A percentile compares a stretch with the other conserved stretches of the same genome.
These are phyloP conservation scores for Electrona antarctica DNA, from an alignment of 2,113 vertebrate genomes.

Conservation along the genomic window DNA sequence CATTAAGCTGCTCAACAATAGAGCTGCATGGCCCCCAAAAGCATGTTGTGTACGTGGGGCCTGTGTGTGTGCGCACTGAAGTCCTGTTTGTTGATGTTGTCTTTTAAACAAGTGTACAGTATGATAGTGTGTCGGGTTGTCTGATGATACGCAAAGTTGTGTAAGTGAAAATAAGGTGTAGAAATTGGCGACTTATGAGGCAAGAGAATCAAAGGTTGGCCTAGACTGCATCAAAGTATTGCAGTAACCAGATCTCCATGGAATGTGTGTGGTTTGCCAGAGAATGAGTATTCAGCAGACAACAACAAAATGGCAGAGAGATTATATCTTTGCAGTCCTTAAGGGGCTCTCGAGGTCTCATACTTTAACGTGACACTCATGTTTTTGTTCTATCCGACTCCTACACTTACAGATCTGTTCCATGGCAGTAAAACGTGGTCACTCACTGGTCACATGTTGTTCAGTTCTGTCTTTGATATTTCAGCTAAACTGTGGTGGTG, in stretches of 20 bases:
- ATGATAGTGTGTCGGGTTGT: neutral
- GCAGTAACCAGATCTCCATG: slow-evolving; percentile 22
- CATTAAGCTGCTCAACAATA: slow-evolving; percentile 58
- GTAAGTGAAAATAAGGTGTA: neutral
- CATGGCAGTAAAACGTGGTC: no score
- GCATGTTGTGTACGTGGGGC: neutral
- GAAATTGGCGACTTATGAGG: neutral
- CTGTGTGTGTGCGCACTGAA: slow-evolving; percentile 12
- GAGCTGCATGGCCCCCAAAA: slow-evolving; percentile 1
- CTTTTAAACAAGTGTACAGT: slow-evolving; percentile 1
- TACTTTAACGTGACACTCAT: no score
- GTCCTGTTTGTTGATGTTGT: slow-evolving; percentile 7
- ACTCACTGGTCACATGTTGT: no score
- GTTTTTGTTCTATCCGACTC: no score
- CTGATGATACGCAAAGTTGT: neutral
- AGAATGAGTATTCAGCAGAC: slow-evolving; percentile 9
- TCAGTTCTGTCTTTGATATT: no score
- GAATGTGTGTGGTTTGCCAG: slow-evolving; percentile 29
- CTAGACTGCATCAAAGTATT: slow-evolving; percentile 27
- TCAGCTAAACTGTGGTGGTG: no score
- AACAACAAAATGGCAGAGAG: slow-evolving; percentile 21
- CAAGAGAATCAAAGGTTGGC: neutral
- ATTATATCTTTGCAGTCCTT: neutral
- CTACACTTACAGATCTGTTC: no score
- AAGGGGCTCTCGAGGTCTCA: neutral